Evolutionary conservation across 2,113 vertebrate genomes (phyloP), one percentile per base, ranked within the genome.

Genomic region (Gymnogyps californianus): DNA sequence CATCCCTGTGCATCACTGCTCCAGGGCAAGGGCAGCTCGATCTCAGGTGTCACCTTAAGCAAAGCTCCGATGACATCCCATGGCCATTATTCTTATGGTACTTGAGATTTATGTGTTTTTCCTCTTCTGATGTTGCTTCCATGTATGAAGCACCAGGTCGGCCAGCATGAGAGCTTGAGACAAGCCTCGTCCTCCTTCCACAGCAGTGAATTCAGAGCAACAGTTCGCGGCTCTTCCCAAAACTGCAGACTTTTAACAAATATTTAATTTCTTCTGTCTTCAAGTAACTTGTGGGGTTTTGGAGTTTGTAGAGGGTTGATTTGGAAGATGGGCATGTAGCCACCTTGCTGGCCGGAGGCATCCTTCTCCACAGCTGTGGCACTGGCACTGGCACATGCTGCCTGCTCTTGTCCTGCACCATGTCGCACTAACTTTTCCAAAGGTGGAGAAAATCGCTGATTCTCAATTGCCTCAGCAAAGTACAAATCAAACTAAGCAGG

Each of bases 71-170:
- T 44, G 80, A 32, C 20, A 11, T 4, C 83, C 54, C 29, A 12
- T 0, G 2, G 46, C 8, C 3, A 0, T 22, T 44, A 4, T 28
- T 8, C 44, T 2, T 3, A 5, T 0, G 1, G n/a, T 10, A 3
- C 3, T 25, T 31, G 16, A 72, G 10, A 16, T 34, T 19, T 21
- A 8, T 3, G 8, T 21, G 9, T 8, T 66, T 57, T 15, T 6
- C 44, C 47, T 80, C 29, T 46, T 52, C 49, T 58, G 26, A 4
- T 36, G 55, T 34, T 29, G 9, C 2, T n/a, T 38, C 47, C 16
- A 5, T 1, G 0, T 5, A 3, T 10, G 40, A 29, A 74, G 14
- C 8, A 8, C 42, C 1, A 10, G 17, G 8, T 0, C 20, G 54
- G n/a, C 9, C n/a, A 11, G 40, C 5, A 42, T n/a, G n/a, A n/a